Evolutionary conservation across 2,113 vertebrate species (phyloP).

Genomic region (Vombatus ursinus): DNA sequence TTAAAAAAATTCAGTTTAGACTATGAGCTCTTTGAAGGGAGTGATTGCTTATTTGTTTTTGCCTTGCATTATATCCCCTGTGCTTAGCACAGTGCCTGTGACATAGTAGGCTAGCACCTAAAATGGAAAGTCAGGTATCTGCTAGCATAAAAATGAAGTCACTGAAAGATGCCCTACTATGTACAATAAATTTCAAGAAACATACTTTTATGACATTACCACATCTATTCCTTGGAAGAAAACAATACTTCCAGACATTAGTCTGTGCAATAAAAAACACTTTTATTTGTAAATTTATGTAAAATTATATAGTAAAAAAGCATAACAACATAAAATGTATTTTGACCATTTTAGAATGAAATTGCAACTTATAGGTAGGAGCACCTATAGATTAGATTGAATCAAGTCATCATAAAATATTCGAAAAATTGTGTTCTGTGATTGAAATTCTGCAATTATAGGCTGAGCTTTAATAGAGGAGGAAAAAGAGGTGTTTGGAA

Average conservation of each 20-base stretch:
- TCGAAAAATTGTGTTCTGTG: background rate
- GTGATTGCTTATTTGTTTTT: background rate
- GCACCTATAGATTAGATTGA: constrained; percentile 18
- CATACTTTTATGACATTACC: background rate
- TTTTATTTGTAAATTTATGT: background rate
- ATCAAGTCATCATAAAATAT: constrained; percentile 22
- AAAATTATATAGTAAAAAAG: constrained; percentile 12
- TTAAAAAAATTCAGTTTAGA: background rate
- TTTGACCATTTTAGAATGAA: constrained; percentile 4
- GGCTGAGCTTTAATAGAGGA: constrained; percentile 1
- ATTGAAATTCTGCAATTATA: constrained; percentile 13
- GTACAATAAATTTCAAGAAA: background rate
- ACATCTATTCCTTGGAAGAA: constrained; percentile 2
- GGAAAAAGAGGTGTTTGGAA: constrained; percentile 16
- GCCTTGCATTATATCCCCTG: background rate
- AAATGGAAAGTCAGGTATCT: background rate
- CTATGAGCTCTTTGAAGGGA: background rate
- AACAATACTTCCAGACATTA: background rate
- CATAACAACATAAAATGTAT: background rate
- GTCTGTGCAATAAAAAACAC: background rate
- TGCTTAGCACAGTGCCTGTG: background rate
- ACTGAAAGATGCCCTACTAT: background rate
- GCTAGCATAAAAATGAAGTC: constrained; percentile 10
- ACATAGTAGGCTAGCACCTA: background rate
- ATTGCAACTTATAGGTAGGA: constrained; percentile 8